Conservation (phyloP, 2,888 invertebrate species). For the Sipha maydis region DNA sequence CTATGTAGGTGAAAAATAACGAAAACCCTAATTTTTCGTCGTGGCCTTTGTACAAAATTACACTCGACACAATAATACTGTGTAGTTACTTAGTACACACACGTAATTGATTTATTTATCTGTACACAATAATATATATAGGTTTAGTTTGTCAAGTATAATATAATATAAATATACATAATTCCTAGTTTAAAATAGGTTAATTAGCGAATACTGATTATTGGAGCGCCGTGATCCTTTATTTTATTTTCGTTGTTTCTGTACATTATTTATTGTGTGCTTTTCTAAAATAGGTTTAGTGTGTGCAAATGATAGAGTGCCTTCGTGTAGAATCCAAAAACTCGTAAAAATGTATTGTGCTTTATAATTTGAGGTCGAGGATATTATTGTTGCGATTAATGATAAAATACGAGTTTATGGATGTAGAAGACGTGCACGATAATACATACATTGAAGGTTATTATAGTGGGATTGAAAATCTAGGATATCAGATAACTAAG, state of each 20-base stretch:
- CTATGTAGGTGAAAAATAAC: conserved; percentile 39
- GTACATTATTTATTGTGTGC: conserved; percentile 49
- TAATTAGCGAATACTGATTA: background rate
- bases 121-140: conserved; percentile 27
- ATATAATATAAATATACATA: conserved; percentile 1
- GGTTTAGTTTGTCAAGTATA: conserved; percentile 5
- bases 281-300: conserved; percentile 50
- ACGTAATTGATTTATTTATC: conserved; percentile 8
- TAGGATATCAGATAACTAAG: conserved; percentile 33
- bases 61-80: conserved; percentile 30
- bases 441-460: conserved; percentile 35
- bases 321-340: conserved; percentile 39
- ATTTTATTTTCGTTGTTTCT: conserved; percentile 4
- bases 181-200: background rate
- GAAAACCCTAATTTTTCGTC: conserved; percentile 41
- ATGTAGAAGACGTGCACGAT: conserved; percentile 52
- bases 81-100: background rate
- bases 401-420: conserved; percentile 49
- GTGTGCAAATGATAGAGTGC: conserved; percentile 48
- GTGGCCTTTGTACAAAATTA: conserved; percentile 40
- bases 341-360: conserved; percentile 17
- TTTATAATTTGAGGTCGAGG: too few relatives aligned
- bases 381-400: background rate
- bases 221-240: conserved; percentile 25
- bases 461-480: background rate